Percentiles rank a stretch among this genome's conserved stretches.
Conservation (phyloP, 2,113 vertebrate species). For the Erythrocercus mccallii region DNA sequence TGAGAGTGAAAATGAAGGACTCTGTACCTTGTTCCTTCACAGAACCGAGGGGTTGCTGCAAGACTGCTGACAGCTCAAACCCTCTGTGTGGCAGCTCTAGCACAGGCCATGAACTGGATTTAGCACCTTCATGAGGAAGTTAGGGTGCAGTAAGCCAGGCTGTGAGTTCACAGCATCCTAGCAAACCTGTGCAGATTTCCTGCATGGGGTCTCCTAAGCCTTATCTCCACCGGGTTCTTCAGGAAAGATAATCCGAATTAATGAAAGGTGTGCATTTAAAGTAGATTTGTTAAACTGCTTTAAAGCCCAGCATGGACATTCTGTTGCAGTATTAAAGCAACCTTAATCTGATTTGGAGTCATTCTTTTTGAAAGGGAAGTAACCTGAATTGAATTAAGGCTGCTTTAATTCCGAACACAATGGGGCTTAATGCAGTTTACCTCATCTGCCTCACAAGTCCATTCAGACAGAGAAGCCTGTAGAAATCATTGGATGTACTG, state of each 20-base stretch:
- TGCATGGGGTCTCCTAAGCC: background rate
- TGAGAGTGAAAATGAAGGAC: background rate
- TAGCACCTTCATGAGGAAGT: background rate
- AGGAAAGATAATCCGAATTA: background rate
- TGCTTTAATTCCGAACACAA: conserved; percentile 63
- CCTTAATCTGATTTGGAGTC: conserved; percentile 63
- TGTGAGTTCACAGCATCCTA: background rate
- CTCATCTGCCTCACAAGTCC: conserved; percentile 57
- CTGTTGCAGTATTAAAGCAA: conserved; percentile 61
- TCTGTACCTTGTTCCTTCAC: background rate
- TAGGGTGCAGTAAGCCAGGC: background rate
- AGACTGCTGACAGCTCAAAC: background rate
- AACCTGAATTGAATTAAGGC: conserved; percentile 62
- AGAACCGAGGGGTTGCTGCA: background rate
- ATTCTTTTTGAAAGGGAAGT: conserved; percentile 45
- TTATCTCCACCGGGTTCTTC: background rate
- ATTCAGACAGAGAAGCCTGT: conserved; percentile 6
- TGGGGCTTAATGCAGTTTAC: conserved; percentile 66
- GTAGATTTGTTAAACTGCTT: conserved; percentile 62
- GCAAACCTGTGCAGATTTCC: background rate
- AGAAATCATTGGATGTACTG: background rate
- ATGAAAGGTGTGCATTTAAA: conserved; percentile 49
- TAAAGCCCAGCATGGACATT: conserved; percentile 67
- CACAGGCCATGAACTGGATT: background rate
- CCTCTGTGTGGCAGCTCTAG: background rate